phyloP scores from a whole-genome alignment of 2,888 invertebrate genomes.

The Drosophila tripunctata region DNA sequence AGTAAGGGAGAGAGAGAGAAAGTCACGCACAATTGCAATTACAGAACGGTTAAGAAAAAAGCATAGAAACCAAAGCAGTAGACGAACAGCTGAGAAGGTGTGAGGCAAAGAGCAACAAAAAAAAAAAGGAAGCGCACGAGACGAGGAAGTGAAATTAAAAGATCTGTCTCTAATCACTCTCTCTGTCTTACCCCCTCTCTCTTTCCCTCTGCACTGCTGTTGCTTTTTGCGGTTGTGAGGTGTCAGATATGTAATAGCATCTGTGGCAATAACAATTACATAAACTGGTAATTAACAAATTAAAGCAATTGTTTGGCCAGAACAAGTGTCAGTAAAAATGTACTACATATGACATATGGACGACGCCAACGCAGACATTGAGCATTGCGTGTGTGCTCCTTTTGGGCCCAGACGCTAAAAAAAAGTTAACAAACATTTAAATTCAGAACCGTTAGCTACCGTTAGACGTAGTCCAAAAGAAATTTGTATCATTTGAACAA shows the following conservation, averaged over 20 bases:
- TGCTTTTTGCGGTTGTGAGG: conserved; percentile 63
- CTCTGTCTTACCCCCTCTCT: too few relatives aligned
- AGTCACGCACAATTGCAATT: conserved; percentile 67
- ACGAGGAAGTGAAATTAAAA: conserved; percentile 51
- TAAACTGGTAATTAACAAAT: conserved; percentile 41
- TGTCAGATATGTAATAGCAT: conserved; percentile 56
- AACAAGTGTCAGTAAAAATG: conserved; percentile 54
- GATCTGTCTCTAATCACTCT: conserved; percentile 13
- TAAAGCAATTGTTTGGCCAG: conserved; percentile 46
- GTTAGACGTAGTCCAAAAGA: conserved; percentile 43
- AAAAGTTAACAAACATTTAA: too few relatives aligned
- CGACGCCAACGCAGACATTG: conserved; percentile 59
- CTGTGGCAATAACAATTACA: conserved; percentile 51
- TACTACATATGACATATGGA: conserved; percentile 60
- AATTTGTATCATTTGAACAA: conserved; percentile 43
- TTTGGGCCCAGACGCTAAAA: conserved; percentile 67
- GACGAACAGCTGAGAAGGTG: conserved; percentile 68
- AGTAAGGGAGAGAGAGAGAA: background rate
- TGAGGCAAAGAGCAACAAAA: conserved; percentile 2
- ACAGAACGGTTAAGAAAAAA: conserved; percentile 11
- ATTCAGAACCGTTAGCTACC: conserved; percentile 62
- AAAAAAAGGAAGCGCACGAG: conserved; percentile 49
- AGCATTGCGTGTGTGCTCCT: conserved; percentile 56
- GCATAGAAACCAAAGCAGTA: conserved; percentile 52
- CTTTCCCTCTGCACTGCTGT: too few relatives aligned